Evolutionary conservation across 2,888 invertebrate genomes (phyloP).

Genomic region (Heliconius ismenius): DNA sequence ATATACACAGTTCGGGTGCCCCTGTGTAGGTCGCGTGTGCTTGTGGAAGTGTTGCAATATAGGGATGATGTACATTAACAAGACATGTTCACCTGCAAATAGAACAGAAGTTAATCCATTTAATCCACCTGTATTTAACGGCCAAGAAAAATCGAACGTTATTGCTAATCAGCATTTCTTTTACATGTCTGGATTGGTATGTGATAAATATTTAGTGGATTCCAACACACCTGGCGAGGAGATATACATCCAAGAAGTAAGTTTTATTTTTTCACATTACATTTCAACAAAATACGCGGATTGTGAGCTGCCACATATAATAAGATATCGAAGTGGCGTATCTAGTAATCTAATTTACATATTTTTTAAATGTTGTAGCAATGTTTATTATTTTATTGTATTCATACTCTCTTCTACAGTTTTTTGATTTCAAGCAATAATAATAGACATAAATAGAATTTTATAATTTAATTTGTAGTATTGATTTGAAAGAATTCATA

Average conservation of each 20-base stretch:
- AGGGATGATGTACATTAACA: conserved; percentile 53
- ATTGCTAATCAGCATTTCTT: conserved; percentile 62
- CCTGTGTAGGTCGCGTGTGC: conserved; percentile 65
- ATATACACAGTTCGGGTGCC: conserved; percentile 59
- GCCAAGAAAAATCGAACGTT: conserved; percentile 50
- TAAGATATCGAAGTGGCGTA: background rate
- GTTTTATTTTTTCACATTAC: background rate
- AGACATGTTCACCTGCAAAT: conserved; percentile 54
- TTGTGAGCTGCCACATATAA: background rate
- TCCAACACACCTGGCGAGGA: conserved; percentile 51
- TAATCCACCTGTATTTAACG: conserved; percentile 64
- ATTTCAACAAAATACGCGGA: too few species aligned
- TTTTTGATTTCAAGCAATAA: too few species aligned
- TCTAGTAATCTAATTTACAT: background rate
- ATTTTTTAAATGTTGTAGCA: background rate
- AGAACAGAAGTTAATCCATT: conserved; percentile 59
- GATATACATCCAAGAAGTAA: conserved; percentile 70
- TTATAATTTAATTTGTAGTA: background rate
- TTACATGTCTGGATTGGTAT: conserved; percentile 58
- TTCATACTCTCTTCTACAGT: too few species aligned
- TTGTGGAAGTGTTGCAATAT: conserved; percentile 67
- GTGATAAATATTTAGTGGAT: conserved; percentile 65
- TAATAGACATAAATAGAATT: background rate
- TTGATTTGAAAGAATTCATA: background rate
- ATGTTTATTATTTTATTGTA: background rate